phyloP scores from a whole-genome alignment of 2,888 invertebrate genomes.

The Rutpela maculata region DNA sequence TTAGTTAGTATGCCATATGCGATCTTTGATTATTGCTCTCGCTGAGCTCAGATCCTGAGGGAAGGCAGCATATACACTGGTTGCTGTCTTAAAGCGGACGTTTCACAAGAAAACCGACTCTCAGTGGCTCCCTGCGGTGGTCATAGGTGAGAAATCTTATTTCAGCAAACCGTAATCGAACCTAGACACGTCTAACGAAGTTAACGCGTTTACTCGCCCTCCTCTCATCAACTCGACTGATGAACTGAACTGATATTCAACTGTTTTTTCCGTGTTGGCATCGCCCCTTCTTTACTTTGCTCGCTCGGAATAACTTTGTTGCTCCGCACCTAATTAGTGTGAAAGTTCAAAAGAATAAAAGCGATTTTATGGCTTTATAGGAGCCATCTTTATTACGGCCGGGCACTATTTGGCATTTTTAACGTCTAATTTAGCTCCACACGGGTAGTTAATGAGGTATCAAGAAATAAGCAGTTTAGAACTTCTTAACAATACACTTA shows the following conservation, averaged over 20 bases:
- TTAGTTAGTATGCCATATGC: constrained; percentile 55
- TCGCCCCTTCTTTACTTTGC: constrained; percentile 21
- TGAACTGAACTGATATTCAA: constrained; percentile 44
- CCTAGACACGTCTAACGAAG: constrained; percentile 72
- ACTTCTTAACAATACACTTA: too few relatives aligned
- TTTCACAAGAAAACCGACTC: constrained; percentile 50
- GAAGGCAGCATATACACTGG: constrained; percentile 53
- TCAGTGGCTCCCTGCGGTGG: constrained; percentile 59
- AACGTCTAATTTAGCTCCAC: constrained; percentile 14
- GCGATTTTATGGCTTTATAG: constrained; percentile 29
- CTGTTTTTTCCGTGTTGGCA: constrained; percentile 15
- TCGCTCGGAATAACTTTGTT: constrained; percentile 17
- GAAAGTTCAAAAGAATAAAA: constrained; percentile 37
- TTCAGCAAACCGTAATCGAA: constrained; percentile 71
- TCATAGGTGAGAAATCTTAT: constrained; percentile 73
- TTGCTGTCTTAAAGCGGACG: constrained; percentile 46
- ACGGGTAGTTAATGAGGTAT: constrained; percentile 5
- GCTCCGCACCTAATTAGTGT: constrained; percentile 32
- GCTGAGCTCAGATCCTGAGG: constrained; percentile 65
- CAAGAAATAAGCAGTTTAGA: neutral
- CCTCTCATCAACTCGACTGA: constrained; percentile 54
- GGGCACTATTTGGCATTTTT: constrained; percentile 9
- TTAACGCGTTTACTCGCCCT: constrained; percentile 61
- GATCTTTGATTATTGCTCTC: constrained; percentile 57
- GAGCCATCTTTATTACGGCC: constrained; percentile 26